These are phyloP conservation scores for Hipparchia sbordonii DNA, from an alignment of 2,888 invertebrate species.

Conservation along the genomic window DNA sequence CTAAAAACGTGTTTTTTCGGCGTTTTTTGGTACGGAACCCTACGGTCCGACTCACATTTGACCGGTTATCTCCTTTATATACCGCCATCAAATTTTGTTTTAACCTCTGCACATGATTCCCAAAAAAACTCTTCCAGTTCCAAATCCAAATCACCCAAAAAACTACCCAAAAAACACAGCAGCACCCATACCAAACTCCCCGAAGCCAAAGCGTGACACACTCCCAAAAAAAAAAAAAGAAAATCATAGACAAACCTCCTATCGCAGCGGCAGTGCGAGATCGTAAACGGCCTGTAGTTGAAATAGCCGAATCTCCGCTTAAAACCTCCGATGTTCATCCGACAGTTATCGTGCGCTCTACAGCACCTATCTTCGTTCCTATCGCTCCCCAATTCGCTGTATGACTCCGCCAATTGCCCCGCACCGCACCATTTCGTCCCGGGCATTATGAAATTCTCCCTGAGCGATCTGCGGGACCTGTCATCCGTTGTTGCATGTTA, in stretches of 20 bases:
- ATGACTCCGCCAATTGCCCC: conserved; percentile 81
- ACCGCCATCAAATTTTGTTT: too few relatives aligned
- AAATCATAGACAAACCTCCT: conserved; percentile 84
- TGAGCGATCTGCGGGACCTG: conserved; percentile 74
- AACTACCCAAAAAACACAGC: not conserved
- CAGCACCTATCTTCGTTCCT: conserved; percentile 87
- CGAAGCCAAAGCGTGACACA: not conserved
- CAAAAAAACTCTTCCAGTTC: too few relatives aligned
- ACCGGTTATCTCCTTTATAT: too few relatives aligned
- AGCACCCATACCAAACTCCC: not conserved
- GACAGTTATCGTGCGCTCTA: conserved; percentile 88
- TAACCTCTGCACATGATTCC: too few relatives aligned
- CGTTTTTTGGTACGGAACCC: too few relatives aligned
- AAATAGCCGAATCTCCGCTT: conserved; percentile 83
- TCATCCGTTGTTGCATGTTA: conserved; percentile 43
- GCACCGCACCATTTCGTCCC: conserved; percentile 91
- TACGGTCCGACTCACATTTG: too few relatives aligned
- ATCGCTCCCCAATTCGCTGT: conserved; percentile 83
- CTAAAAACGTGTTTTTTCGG: too few relatives aligned
- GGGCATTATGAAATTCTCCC: conserved; percentile 84
- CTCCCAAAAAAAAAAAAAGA: conserved; percentile 43
- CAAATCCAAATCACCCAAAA: not conserved
- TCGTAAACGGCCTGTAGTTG: conserved; percentile 88
- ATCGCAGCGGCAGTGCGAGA: conserved; percentile 90
- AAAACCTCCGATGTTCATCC: conserved; percentile 84